phyloP scores from a whole-genome alignment of 2,113 vertebrate genomes.

The Pogona vitticeps region DNA sequence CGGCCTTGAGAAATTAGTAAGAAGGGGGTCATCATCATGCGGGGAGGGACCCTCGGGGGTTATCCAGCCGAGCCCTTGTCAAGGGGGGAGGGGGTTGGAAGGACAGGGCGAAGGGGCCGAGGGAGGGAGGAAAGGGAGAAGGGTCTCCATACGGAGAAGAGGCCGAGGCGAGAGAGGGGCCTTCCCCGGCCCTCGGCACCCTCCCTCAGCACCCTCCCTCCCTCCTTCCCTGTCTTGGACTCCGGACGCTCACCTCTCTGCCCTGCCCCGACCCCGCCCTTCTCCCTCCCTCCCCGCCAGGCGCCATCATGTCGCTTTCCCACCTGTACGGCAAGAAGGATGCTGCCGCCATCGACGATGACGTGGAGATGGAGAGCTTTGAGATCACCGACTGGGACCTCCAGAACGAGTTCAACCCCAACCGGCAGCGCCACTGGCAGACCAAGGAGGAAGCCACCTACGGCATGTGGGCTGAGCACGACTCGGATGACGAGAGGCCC shows the following conservation, averaged over 20 bases:
- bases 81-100: too few relatives aligned
- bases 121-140: too few relatives aligned
- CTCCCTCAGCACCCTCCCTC: too few relatives aligned
- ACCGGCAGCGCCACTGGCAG: conserved; percentile 89
- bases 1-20: too few relatives aligned
- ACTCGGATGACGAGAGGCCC: conserved; percentile 93
- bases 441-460: conserved; percentile 95
- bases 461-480: conserved; percentile 93
- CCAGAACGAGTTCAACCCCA: conserved; percentile 97
- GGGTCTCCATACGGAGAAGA: too few relatives aligned
- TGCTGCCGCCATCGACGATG: conserved; percentile 67
- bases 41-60: too few relatives aligned
- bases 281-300: too few relatives aligned
- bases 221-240: too few relatives aligned
- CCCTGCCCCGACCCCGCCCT: not conserved
- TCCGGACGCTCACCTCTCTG: not conserved
- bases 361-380: conserved; percentile 92
- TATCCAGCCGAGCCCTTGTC: too few relatives aligned
- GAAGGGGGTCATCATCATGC: too few relatives aligned
- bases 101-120: too few relatives aligned
- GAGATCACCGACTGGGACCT: conserved; percentile 97
- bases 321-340: conserved; percentile 88
- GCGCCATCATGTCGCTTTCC: conserved; percentile 92
- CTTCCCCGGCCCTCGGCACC: not conserved
- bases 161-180: too few relatives aligned